phyloP scores from a whole-genome alignment of 2,888 invertebrate genomes.

The Sminthurinus aureus region DNA sequence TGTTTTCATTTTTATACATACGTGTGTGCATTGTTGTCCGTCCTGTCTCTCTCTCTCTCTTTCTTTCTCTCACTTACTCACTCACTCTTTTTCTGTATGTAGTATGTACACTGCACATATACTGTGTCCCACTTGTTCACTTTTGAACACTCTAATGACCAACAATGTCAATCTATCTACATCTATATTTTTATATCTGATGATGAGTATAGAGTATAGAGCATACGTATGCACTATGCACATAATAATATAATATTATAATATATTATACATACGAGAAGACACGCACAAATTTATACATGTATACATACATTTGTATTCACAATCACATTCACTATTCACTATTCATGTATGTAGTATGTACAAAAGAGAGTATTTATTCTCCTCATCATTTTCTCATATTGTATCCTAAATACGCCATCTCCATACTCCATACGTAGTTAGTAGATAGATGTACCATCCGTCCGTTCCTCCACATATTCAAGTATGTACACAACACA shows the following conservation, averaged over 20 bases:
- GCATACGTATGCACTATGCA: no score
- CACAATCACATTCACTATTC: no score
- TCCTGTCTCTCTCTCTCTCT: background rate
- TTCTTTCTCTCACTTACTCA: background rate
- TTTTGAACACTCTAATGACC: slow-evolving; percentile 40
- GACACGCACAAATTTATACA: background rate
- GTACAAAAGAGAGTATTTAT: background rate
- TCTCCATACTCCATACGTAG: no score
- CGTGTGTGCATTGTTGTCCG: slow-evolving; percentile 12
- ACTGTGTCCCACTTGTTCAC: slow-evolving; percentile 43
- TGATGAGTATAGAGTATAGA: no score
- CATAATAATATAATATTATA: no score
- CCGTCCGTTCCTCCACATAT: no score
- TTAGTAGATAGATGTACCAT: no score
- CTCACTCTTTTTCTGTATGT: slow-evolving; percentile 14
- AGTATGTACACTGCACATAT: slow-evolving; percentile 14
- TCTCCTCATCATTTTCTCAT: slow-evolving; percentile 12
- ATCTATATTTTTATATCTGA: no score
- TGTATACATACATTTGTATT: background rate
- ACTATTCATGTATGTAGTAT: no score
- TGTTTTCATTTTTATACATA: slow-evolving; percentile 30
- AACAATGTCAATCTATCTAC: slow-evolving; percentile 40
- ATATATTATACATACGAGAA: no score
- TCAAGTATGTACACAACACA: no score
- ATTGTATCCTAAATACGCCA: background rate